A percentile compares a stretch with the other conserved stretches of the same genome.
These are phyloP conservation scores for Chaenocephalus aceratus DNA, from an alignment of 2,113 vertebrate species.

Conservation along the genomic window DNA sequence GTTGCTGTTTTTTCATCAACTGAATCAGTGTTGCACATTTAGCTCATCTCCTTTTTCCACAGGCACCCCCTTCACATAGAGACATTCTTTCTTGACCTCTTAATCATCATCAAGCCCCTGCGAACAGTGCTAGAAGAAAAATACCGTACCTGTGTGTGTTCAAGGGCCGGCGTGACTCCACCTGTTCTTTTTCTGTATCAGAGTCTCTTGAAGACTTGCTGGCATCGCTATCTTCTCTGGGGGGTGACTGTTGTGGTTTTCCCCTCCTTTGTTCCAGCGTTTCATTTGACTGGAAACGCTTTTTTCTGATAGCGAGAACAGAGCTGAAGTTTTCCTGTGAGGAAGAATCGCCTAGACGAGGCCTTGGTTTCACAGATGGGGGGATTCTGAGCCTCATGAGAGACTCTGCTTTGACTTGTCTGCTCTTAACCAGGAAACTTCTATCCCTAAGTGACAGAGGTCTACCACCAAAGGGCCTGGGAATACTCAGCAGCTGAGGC, in stretches of 20 bases:
- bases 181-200: conserved; percentile 80
- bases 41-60: conserved; percentile 75
- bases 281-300: conserved; percentile 73
- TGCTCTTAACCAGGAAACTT: conserved; percentile 75
- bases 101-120: conserved; percentile 84
- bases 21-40: conserved; percentile 62
- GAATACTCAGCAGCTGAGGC: conserved; percentile 65
- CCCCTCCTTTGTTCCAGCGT: conserved; percentile 58
- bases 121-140: conserved; percentile 83
- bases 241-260: conserved; percentile 64
- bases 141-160: conserved; percentile 87
- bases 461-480: conserved; percentile 77
- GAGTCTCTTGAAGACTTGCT: conserved; percentile 74
- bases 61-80: conserved; percentile 60
- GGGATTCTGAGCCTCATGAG: conserved; percentile 75
- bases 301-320: conserved; percentile 74
- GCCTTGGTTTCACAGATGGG: conserved; percentile 56
- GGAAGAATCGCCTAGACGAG: conserved; percentile 26
- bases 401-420: conserved; percentile 75
- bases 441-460: conserved; percentile 81
- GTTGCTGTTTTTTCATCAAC: conserved; percentile 64
- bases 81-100: conserved; percentile 82
- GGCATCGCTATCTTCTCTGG: conserved; percentile 63
- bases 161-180: conserved; percentile 82
- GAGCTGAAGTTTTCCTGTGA: conserved; percentile 43